Evolutionary conservation across 2,888 invertebrate species (phyloP).

Genomic region (Amphiduros pacificus): DNA sequence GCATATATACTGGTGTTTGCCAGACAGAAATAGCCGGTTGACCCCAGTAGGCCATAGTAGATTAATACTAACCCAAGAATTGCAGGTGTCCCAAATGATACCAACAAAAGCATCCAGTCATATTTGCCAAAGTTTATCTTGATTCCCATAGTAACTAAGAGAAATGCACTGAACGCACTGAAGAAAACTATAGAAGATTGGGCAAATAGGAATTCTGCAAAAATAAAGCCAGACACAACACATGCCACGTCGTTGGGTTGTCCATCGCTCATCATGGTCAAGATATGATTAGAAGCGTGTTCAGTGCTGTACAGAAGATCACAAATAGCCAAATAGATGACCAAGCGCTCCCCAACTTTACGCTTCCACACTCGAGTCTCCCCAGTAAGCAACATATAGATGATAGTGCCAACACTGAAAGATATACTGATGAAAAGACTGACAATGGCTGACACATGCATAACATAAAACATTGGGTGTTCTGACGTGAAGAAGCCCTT

Average conservation of each 20-base stretch:
- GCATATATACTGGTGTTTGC: no score
- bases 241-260: neutral
- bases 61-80: neutral
- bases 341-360: constrained; percentile 1
- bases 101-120: neutral
- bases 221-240: neutral
- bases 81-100: neutral
- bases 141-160: neutral
- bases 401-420: no score
- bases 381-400: no score
- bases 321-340: neutral
- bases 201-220: neutral
- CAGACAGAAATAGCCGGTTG: no score
- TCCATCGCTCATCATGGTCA: neutral
- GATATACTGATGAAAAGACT: no score
- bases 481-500: no score
- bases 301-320: neutral
- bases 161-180: neutral
- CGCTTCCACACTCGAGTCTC: no score
- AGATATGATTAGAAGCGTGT: neutral
- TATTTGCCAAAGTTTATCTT: neutral
- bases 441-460: no score
- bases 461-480: no score
- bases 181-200: neutral
- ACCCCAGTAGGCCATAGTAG: no score